Conservation (phyloP, 2,888 invertebrate species). For the Pycnomerus fuliginosus region DNA sequence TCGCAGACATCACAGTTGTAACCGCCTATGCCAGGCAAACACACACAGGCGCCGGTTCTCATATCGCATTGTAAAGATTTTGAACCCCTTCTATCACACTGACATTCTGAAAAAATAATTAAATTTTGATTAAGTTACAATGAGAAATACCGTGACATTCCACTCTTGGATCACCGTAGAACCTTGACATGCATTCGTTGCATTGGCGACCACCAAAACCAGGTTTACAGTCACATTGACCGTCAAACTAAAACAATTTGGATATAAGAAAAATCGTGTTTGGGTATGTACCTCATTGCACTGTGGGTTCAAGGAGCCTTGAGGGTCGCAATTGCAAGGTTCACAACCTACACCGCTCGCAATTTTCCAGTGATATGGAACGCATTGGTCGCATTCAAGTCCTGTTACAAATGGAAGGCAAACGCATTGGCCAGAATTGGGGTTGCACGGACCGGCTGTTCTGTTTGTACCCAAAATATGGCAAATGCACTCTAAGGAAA, state of each 20-base stretch:
- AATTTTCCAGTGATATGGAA: slow-evolving; percentile 92
- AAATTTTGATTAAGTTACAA: slow-evolving; percentile 3
- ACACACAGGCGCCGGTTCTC: slow-evolving; percentile 88
- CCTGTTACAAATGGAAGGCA: slow-evolving; percentile 94
- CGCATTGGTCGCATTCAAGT: slow-evolving; percentile 83
- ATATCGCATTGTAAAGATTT: slow-evolving; percentile 86
- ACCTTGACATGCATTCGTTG: slow-evolving; percentile 91
- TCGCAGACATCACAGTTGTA: slow-evolving; percentile 91
- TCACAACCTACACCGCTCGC: slow-evolving; percentile 94
- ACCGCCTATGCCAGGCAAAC: slow-evolving; percentile 91
- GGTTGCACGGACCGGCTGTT: slow-evolving; percentile 74
- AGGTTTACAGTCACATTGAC: slow-evolving; percentile 86
- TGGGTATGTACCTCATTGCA: slow-evolving; percentile 71
- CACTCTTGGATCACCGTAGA: slow-evolving; percentile 91
- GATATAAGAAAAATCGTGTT: slow-evolving; percentile 3
- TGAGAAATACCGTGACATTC: slow-evolving; percentile 67
- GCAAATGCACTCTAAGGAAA: slow-evolving; percentile 83
- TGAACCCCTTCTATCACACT: slow-evolving; percentile 87
- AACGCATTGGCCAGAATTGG: slow-evolving; percentile 88
- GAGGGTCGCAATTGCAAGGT: slow-evolving; percentile 86
- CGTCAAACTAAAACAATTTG: slow-evolving; percentile 65
- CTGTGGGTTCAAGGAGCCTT: slow-evolving; percentile 78
- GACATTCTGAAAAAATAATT: slow-evolving; percentile 66
- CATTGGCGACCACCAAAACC: slow-evolving; percentile 95
- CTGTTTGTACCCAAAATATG: slow-evolving; percentile 82